Base-by-base conservation (phyloP, 2,888 invertebrate species). In the Carpatolechia fugitivella region DNA sequence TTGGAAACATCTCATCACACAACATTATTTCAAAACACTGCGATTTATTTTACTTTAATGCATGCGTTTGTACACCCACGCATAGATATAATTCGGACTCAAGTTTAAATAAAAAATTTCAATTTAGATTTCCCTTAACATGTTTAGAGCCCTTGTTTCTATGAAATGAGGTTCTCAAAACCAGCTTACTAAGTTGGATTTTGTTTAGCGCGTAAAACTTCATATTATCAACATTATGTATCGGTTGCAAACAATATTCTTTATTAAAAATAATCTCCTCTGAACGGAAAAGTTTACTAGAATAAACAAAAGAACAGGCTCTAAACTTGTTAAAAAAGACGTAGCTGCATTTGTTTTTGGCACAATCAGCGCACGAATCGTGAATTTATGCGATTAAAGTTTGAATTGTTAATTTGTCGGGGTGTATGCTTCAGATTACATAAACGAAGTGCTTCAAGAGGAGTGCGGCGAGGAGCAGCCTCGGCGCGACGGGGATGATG, bases 391-490 rank as follows among this genome's bases (percentile, higher is more conserved):
- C 7, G n/a, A 13, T 6, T 46, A 4, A 6, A 30, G 11, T 46
- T n/a, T 6, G 3, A n/a, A 10, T 1, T 10, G 10, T 11, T 35
- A 13, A 35, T 4, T 1, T 1, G 1, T 1, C 16, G 24, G 30
- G 20, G 11, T 38, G 54, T 30, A n/a, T 54, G 24, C 56, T 59
- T n/a, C 82, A 96, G 96, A 96, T 91, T 96, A 96, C 91, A 95
- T 96, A 85, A 95, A 95, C 78, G 96, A 96, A 82, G 95, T 95
- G 61, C 91, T 96, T 59, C 94, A 94, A 80, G 92, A 92, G 63
- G 91, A 90, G 11, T 79, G 85, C 5, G 85, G 84, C 36, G 92
- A 92, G 48, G 84, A 89, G 10, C 90, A 85, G 64, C 91, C 91
- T 3, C 91, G 90, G 24, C 87, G 90, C 5, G 87, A 91, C 63